Evolutionary conservation across 2,888 invertebrate species (phyloP).

Genomic region (Nephrotoma appendiculata): DNA sequence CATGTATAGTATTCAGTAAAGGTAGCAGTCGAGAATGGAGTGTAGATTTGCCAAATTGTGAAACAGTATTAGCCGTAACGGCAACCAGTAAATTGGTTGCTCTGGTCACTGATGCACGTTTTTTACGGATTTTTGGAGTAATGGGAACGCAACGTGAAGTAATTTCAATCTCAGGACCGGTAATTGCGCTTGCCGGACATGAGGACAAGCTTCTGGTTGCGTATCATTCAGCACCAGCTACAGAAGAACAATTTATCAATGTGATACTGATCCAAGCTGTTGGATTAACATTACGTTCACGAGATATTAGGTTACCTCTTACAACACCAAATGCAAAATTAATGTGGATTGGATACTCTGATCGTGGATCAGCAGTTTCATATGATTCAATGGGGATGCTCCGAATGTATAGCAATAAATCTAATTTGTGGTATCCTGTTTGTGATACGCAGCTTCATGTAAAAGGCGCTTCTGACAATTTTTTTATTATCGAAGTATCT

Average conservation of each 20-base stretch:
- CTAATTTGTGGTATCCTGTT: slow-evolving; percentile 66
- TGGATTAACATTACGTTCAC: slow-evolving; percentile 34
- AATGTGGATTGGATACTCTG: slow-evolving; percentile 67
- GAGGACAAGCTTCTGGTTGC: slow-evolving; percentile 46
- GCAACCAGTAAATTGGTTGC: slow-evolving; percentile 60
- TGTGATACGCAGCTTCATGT: slow-evolving; percentile 61
- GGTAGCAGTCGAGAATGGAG: slow-evolving; percentile 78
- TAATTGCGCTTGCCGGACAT: slow-evolving; percentile 50
- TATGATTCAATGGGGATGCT: slow-evolving; percentile 66
- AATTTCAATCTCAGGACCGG: slow-evolving; percentile 55
- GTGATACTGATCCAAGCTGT: slow-evolving; percentile 37
- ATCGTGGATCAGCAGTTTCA: slow-evolving; percentile 63
- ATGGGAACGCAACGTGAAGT: slow-evolving; percentile 73
- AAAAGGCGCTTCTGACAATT: slow-evolving; percentile 56
- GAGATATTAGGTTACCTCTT: slow-evolving; percentile 46
- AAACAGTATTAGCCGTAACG: slow-evolving; percentile 54
- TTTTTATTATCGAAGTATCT: slow-evolving; percentile 61
- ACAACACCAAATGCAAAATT: slow-evolving; percentile 47
- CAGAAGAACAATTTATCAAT: slow-evolving; percentile 39
- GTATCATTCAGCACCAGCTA: slow-evolving; percentile 44
- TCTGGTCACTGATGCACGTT: slow-evolving; percentile 56
- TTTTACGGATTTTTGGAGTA: slow-evolving; percentile 69
- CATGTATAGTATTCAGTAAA: slow-evolving; percentile 57
- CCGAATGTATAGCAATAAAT: slow-evolving; percentile 50
- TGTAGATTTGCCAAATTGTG: slow-evolving; percentile 57